A percentile compares a stretch with the other conserved stretches of the same genome.
Evolutionary conservation across 92 coral and sea anemone species (phyloP).

Genomic region (Anthopleura xanthogrammica): DNA sequence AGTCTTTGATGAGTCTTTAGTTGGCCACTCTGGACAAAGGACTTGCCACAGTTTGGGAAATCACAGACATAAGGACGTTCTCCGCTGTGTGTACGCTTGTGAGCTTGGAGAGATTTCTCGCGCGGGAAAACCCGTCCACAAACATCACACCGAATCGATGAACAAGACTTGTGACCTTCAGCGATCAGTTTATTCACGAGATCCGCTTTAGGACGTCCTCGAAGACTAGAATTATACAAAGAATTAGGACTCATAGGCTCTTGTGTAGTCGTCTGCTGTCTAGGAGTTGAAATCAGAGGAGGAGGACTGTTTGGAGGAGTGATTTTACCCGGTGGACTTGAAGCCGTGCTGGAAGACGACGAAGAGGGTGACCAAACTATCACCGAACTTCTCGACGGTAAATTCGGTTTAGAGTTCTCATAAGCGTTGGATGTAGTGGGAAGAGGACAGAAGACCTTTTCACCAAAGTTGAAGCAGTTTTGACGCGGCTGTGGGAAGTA

Average conservation of each 20-base stretch:
- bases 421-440: constrained; percentile 53
- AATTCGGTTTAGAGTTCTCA: constrained; percentile 47
- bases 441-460: constrained; percentile 69
- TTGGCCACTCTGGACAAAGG: constrained; percentile 98
- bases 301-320: constrained; percentile 80
- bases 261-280: constrained; percentile 39
- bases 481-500: constrained; percentile 82
- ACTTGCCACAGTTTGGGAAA: constrained; percentile 98
- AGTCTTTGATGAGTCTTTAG: constrained; percentile 95
- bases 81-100: constrained; percentile 98
- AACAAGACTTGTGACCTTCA: constrained; percentile 93
- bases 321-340: constrained; percentile 47
- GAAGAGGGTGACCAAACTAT: constrained; percentile 94
- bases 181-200: constrained; percentile 81
- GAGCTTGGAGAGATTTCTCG: constrained; percentile 99
- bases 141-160: constrained; percentile 97
- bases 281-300: constrained; percentile 65
- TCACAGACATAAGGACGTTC: constrained; percentile 97
- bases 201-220: constrained; percentile 98
- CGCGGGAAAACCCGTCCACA: constrained; percentile 99
- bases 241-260: constrained; percentile 58
- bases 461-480: constrained; percentile 62
- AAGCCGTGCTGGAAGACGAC: constrained; percentile 60
- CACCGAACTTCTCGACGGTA: constrained; percentile 73
- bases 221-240: constrained; percentile 74